Conservation (phyloP, 2,113 vertebrate species). For the Rhagologus leucostigma region DNA sequence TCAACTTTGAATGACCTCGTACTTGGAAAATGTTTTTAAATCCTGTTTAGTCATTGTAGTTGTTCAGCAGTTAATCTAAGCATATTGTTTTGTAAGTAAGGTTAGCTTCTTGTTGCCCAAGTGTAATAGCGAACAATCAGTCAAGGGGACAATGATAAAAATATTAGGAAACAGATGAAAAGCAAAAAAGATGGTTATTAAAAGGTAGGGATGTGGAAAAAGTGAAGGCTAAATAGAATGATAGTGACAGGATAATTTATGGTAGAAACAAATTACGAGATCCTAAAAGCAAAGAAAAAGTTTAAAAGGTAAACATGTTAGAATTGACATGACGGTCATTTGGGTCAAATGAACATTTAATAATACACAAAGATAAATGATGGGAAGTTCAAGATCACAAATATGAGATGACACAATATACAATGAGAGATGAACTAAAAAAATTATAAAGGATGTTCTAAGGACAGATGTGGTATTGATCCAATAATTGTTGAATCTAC, state of each 20-base stretch:
- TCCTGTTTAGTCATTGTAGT: background rate
- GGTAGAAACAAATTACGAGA: background rate
- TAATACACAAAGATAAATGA: background rate
- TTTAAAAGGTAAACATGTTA: background rate
- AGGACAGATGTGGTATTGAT: background rate
- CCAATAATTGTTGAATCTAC: background rate
- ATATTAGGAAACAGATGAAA: background rate
- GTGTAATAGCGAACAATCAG: background rate
- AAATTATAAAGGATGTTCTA: background rate
- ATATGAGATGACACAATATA: background rate
- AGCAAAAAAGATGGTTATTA: background rate
- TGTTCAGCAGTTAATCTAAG: constrained; percentile 7
- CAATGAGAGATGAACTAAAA: background rate
- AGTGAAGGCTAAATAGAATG: background rate
- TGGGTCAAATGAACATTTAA: background rate
- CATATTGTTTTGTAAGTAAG: background rate
- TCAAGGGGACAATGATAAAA: background rate
- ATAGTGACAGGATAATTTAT: background rate
- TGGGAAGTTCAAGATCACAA: background rate
- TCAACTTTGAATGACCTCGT: constrained; percentile 27
- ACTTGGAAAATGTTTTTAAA: constrained; percentile 35
- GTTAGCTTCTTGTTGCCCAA: background rate
- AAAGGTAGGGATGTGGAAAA: background rate
- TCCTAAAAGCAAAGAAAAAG: background rate
- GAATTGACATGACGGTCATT: background rate